Base-by-base conservation (phyloP, 2,113 vertebrate species). In the Alligator mississippiensis region DNA sequence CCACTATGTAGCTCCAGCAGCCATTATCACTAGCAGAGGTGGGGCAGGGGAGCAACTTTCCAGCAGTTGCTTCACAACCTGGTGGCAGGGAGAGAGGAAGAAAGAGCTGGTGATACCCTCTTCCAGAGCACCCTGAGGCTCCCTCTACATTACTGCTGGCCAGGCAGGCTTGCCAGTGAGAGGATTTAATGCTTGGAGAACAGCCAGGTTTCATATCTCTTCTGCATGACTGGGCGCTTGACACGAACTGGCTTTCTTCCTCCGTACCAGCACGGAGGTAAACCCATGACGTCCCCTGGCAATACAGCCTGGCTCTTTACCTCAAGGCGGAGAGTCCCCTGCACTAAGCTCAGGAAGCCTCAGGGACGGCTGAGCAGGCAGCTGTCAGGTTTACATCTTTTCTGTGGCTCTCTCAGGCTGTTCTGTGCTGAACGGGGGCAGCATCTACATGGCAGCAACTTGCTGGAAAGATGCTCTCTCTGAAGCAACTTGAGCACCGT, bases 271-370 rank as follows among this genome's bases (percentile, higher is more conserved):
- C 68, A 66, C 64, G 22, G n/a, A 70, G n/a, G 66, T 17, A 30
- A 21, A 76, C n/a, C 5, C 0, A 0, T 2, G 0, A 38, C 55
- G 6, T 64, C n/a, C 61, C 77, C 82, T 47, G n/a, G 28, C 74
- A 82, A 78, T 15, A 0, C 19, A 12, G 34, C 8, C 30, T 1
- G 0, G 7, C 27, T 90, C 4, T 0, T 6, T 63, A 66, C 3
- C 1, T 2, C 61, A 72, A 61, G 5, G 38, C 38, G 27, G 80
- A 30, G 21, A 80, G 25, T 8, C 1, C 77, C 21, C 18, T 70
- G 30, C 18, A 30, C 28, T 68, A 10, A 68, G 64, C n/a, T 30
- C 28, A 11, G 68, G 30, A 70, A 19, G 18, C 9, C 66, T n/a
- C 30, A 38, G 30, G 10, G 10, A 22, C 22, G 30, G 68, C 30